phyloP scores from a whole-genome alignment of 30 jellyfish, hydroid and myxozoan genomes.

The Hydractinia symbiolongicarpus region DNA sequence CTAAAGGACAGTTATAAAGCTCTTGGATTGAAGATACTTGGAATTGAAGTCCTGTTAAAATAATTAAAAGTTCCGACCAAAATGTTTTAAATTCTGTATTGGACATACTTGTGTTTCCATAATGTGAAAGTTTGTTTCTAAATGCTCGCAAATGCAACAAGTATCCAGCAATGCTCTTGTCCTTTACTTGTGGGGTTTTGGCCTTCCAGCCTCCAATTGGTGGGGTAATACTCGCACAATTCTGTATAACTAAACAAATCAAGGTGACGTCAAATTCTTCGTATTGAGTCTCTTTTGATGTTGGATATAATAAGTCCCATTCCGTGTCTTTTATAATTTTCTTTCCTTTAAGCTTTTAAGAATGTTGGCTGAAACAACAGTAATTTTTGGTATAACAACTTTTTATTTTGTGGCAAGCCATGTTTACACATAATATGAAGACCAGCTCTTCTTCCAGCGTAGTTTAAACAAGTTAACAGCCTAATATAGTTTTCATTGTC shows the following conservation, averaged over 20 bases:
- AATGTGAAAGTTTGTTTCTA: conserved; percentile 1
- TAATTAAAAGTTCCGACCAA: not conserved
- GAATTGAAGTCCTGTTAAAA: not conserved
- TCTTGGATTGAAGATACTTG: not conserved
- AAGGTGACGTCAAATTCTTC: conserved; percentile 4
- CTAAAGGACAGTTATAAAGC: not conserved
- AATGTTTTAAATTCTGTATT: not conserved
- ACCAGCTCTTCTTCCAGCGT: conserved; percentile 9
- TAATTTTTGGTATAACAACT: not conserved
- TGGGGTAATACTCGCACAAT: conserved; percentile 4
- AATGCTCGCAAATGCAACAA: not conserved
- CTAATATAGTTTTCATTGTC: conserved; percentile 1
- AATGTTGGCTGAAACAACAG: not conserved
- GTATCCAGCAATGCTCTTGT: not conserved
- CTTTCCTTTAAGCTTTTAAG: not conserved
- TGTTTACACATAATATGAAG: not conserved
- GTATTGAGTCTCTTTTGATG: not conserved
- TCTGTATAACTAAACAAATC: not conserved
- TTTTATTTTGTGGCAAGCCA: conserved; percentile 10
- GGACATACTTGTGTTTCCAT: not conserved
- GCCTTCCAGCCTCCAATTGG: conserved; percentile 2
- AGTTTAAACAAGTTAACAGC: not conserved
- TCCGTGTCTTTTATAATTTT: not conserved
- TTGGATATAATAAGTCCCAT: conserved; percentile 6
- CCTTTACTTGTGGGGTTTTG: not conserved